Base-by-base conservation (phyloP, 2,888 invertebrate genomes). In the Machimus atricapillus region DNA sequence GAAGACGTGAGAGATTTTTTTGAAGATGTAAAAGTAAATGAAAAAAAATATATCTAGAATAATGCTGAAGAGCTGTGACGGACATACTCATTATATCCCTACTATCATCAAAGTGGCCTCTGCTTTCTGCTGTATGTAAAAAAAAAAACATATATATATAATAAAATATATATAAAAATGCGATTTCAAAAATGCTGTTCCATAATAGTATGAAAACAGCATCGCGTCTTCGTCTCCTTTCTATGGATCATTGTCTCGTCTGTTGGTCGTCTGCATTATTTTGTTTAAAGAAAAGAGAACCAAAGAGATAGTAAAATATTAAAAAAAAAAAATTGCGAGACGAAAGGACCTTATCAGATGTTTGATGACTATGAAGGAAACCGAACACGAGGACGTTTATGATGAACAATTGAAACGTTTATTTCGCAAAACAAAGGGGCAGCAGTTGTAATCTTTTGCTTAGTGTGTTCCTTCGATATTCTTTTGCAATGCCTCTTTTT, bases 101-200 rank as follows among this genome's bases (percentile, higher is more conserved):
- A 81, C 81, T 46, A 85, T 85, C 85, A 85, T 85, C 74, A 85
- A 85, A 85, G 85, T 85, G 85, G 85, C 85, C 85, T 85, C 85
- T 85, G 83, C 83, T 66, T 66, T 66, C 66, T 66, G 66, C 27
- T 66, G 19, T 27, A 56, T 56, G 9, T 56, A 56, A 56, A 19
- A 56, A 56, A 40, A 40, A 40, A 52, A n/a, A 16, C 0, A n/a
- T n/a, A 52, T 52, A 56, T n/a, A n/a, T 12, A 56, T 5, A 52
- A 52, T n/a, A 14, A 6, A 1, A 56, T 40, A 52, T 81, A 23
- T 34, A 82, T n/a, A 34, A 56, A 58, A 56, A 46, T 43, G 43
- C 43, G 43, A 43, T 43, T 43, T 43, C 12, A 52, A 19, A 52
- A 23, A n/a, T 23, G 81, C 52, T 40, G 19, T 77, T 34, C n/a